Evolutionary conservation across 2,113 vertebrate genomes (phyloP).

Genomic region (Corvus hawaiiensis): DNA sequence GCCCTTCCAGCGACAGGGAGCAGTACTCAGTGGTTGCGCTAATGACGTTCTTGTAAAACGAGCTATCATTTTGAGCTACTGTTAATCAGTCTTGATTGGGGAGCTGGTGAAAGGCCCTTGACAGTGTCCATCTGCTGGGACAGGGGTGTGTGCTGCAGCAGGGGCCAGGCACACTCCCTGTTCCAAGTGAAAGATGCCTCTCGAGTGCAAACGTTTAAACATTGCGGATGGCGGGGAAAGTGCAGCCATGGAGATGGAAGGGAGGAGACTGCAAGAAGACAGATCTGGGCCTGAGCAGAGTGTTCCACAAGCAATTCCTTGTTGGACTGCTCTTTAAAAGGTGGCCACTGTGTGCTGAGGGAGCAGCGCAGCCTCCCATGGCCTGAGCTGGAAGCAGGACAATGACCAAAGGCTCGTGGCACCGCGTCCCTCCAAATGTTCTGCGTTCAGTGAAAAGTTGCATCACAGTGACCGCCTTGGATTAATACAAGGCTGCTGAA

Average conservation of each 20-base stretch:
- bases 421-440: accelerated
- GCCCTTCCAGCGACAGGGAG: neutral
- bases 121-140: neutral
- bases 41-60: neutral
- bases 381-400: neutral
- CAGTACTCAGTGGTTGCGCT: neutral
- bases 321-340: neutral
- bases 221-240: accelerated
- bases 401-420: accelerated
- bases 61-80: neutral
- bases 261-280: neutral
- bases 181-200: neutral
- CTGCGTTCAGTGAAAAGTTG: neutral
- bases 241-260: accelerated
- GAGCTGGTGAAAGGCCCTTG: neutral
- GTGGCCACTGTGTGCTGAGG: neutral
- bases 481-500: neutral
- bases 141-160: neutral
- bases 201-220: accelerated
- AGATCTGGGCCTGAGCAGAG: neutral
- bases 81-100: slow-evolving; percentile 10
- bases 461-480: neutral
- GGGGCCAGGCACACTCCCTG: neutral
- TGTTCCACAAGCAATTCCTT: accelerated
- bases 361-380: accelerated